phyloP scores from a whole-genome alignment of 2,797 vertebrate species.

The Rhinophrynus dorsalis region DNA sequence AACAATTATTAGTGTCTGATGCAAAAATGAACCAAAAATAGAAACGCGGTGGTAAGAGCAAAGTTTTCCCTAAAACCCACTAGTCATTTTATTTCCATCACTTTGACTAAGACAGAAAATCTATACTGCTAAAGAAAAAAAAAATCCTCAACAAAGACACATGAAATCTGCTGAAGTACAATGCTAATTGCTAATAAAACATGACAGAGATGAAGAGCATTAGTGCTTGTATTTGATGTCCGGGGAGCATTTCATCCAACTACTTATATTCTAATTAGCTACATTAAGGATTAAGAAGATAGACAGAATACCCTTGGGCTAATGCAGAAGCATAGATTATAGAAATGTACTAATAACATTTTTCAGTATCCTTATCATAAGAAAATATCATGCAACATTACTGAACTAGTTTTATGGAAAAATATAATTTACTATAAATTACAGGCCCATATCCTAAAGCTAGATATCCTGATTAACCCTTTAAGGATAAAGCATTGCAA shows the following conservation, averaged over 20 bases:
- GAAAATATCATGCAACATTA: too few relatives aligned
- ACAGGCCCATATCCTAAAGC: too few relatives aligned
- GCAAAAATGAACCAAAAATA: too few relatives aligned
- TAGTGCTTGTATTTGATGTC: conserved; percentile 44
- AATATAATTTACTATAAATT: too few relatives aligned
- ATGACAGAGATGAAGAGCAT: conserved; percentile 46
- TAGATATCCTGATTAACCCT: too few relatives aligned
- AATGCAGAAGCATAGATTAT: not conserved
- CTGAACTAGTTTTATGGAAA: too few relatives aligned
- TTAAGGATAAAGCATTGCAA: too few relatives aligned
- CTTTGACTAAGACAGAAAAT: conserved; percentile 30
- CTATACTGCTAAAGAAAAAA: conserved; percentile 19
- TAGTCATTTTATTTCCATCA: too few relatives aligned
- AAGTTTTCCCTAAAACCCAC: too few relatives aligned
- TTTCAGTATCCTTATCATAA: not conserved
- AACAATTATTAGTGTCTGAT: too few relatives aligned
- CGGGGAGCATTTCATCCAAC: conserved; percentile 44
- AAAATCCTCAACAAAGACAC: conserved; percentile 15
- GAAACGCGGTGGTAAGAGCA: too few relatives aligned
- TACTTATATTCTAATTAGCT: conserved; percentile 47
- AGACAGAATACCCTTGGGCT: conserved; percentile 28
- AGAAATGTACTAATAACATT: conserved; percentile 18
- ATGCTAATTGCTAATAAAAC: conserved; percentile 45
- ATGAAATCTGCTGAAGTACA: conserved; percentile 38
- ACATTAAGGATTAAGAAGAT: conserved; percentile 42